These are phyloP conservation scores for Peromyscus leucopus DNA, from an alignment of 2,113 vertebrate genomes.

Conservation along the genomic window DNA sequence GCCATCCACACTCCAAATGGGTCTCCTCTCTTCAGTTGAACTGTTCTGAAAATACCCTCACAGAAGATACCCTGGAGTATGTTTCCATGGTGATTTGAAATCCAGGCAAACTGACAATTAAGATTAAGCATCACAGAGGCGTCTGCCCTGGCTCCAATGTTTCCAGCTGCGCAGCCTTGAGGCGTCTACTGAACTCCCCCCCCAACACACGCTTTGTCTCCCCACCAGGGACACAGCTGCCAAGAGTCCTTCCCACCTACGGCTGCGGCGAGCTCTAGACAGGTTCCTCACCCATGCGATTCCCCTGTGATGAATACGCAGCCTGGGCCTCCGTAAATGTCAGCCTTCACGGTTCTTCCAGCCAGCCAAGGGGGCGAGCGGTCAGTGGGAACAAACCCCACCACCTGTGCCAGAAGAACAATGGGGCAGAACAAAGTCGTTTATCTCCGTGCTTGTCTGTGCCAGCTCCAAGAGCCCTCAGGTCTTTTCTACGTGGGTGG, in stretches of 20 bases:
- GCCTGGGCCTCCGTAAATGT: neutral
- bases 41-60: neutral
- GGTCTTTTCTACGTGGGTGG: neutral
- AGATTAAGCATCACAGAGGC: neutral
- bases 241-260: neutral
- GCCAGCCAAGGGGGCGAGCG: too few species aligned
- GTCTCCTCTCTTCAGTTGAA: neutral
- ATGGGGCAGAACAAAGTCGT: neutral
- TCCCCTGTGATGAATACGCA: neutral
- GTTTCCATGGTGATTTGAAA: conserved; percentile 1
- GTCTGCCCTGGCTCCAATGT: neutral
- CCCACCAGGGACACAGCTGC: neutral
- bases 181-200: neutral
- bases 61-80: neutral
- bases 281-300: neutral
- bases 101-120: neutral
- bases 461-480: too few species aligned
- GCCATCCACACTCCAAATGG: neutral
- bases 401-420: neutral
- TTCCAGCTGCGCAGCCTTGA: neutral
- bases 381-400: neutral
- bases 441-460: neutral
- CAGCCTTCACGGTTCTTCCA: neutral
- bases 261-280: neutral
- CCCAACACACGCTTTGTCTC: neutral